These are phyloP conservation scores for Drosophila ficusphila DNA, from an alignment of 1,140 invertebrate species.

Conservation along the genomic window DNA sequence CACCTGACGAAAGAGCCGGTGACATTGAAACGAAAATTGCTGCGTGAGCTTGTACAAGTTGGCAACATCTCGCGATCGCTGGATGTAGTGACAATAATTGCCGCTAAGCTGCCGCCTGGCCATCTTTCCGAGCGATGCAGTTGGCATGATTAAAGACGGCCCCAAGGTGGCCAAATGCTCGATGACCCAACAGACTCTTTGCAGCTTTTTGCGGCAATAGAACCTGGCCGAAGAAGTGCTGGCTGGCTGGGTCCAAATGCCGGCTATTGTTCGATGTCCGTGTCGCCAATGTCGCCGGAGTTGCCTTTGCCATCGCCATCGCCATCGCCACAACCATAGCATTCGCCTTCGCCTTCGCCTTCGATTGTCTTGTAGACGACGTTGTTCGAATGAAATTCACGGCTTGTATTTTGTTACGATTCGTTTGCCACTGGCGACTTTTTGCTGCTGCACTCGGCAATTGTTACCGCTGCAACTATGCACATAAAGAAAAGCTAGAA, in stretches of 20 bases:
- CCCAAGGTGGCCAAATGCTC: conserved; percentile 32
- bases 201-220: conserved; percentile 11
- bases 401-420: conserved; percentile 82
- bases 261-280: conserved; percentile 59
- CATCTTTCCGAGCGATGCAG: too few relatives aligned
- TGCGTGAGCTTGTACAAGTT: conserved; percentile 50
- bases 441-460: conserved; percentile 48
- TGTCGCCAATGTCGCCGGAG: conserved; percentile 76
- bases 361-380: conserved; percentile 79
- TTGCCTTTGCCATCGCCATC: conserved; percentile 71
- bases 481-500: conserved; percentile 25
- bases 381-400: conserved; percentile 81
- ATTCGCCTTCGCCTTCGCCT: conserved; percentile 73
- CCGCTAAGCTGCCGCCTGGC: conserved; percentile 54
- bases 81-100: conserved; percentile 70
- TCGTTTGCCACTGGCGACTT: conserved; percentile 70
- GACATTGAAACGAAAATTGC: conserved; percentile 61
- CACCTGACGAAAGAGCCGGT: conserved; percentile 31
- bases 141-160: conserved; percentile 47
- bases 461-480: conserved; percentile 12
- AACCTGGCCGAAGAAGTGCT: conserved; percentile 2
- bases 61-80: conserved; percentile 46
- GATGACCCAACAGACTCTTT: conserved; percentile 27
- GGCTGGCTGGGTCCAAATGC: conserved; percentile 54
- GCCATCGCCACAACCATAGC: too few relatives aligned